phyloP scores from a whole-genome alignment of 2,888 invertebrate genomes.

The Trachelus stipa region DNA sequence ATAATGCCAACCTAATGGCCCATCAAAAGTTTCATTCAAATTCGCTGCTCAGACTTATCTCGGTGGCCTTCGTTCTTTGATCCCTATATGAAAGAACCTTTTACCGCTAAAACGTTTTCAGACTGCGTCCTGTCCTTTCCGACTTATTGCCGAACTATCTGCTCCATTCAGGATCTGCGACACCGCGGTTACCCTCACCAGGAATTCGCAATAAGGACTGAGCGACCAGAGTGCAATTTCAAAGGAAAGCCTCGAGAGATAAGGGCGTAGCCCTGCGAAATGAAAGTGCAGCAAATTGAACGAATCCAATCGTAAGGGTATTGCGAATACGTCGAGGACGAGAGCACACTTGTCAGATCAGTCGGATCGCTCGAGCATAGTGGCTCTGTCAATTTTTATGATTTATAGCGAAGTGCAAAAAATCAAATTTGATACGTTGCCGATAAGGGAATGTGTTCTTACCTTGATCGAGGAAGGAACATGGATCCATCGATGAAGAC shows the following conservation, averaged over 20 bases:
- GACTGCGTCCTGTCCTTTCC: no score
- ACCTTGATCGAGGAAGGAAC: conserved; percentile 86
- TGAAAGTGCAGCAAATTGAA: neutral
- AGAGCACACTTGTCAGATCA: neutral
- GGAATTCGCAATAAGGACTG: neutral
- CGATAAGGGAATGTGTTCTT: conserved; percentile 51
- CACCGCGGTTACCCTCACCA: neutral
- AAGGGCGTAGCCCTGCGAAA: neutral
- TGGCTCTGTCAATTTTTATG: neutral
- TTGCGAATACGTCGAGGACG: neutral
- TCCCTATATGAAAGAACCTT: neutral
- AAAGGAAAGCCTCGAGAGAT: neutral
- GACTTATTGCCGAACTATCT: no score
- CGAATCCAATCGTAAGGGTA: neutral
- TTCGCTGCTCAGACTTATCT: neutral
- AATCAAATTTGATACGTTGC: neutral
- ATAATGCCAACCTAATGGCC: neutral
- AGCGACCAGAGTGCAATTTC: neutral
- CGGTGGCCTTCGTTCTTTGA: neutral
- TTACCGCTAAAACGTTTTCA: neutral
- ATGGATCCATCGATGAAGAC: conserved; percentile 89
- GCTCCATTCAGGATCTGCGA: neutral
- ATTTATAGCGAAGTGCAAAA: neutral
- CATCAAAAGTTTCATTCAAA: neutral
- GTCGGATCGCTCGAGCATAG: neutral